Conservation (phyloP, 2,113 vertebrate genomes). For the Microtus richardsoni region DNA sequence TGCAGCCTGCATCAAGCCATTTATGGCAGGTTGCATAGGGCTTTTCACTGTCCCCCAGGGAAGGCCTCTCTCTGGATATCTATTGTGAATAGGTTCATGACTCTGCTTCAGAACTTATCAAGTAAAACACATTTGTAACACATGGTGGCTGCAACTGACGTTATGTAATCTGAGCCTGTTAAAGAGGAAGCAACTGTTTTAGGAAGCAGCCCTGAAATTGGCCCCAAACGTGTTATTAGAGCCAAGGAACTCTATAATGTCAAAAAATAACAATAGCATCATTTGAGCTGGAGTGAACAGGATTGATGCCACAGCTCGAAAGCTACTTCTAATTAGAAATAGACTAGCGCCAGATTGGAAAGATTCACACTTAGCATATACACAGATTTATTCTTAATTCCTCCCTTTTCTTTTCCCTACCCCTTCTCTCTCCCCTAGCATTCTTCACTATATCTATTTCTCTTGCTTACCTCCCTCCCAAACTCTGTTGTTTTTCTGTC, state of each 20-base stretch:
- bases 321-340: neutral
- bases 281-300: neutral
- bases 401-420: no score
- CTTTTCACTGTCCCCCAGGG: neutral
- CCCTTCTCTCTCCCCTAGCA: fast-evolving
- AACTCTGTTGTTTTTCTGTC: neutral
- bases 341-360: neutral
- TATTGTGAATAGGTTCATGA: neutral
- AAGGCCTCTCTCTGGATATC: neutral
- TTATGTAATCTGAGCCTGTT: slow-evolving; percentile 2
- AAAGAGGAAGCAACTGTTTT: slow-evolving; percentile 6
- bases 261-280: neutral
- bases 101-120: slow-evolving; percentile 43
- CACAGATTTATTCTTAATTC: neutral
- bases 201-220: neutral
- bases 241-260: neutral
- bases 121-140: slow-evolving; percentile 30
- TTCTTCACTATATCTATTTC: fast-evolving
- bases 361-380: neutral
- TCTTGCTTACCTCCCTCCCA: neutral
- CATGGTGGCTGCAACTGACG: neutral
- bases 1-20: fast-evolving
- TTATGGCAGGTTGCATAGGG: neutral
- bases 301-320: neutral
- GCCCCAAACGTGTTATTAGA: neutral